phyloP scores from a whole-genome alignment of 2,797 vertebrate species.

The Microctenopoma steveboyesi region DNA sequence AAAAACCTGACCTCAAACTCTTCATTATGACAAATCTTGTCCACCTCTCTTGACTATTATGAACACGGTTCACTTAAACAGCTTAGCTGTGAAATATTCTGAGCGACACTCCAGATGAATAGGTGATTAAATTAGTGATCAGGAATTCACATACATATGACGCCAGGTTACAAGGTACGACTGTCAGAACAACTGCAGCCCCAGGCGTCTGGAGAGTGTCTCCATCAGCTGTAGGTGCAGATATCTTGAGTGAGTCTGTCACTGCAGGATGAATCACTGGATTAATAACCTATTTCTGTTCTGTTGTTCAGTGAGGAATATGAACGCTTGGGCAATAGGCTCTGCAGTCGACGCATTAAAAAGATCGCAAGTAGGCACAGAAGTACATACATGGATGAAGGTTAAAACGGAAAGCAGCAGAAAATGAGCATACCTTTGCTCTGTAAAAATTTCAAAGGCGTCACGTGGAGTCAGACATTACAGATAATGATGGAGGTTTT shows the following conservation, averaged over 20 bases:
- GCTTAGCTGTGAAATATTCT: slow-evolving; percentile 3
- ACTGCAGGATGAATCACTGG: slow-evolving; percentile 61
- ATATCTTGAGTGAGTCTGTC: slow-evolving; percentile 49
- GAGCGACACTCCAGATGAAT: slow-evolving; percentile 15
- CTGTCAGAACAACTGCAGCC: slow-evolving; percentile 56
- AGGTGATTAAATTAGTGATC: slow-evolving; percentile 38
- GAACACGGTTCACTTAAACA: background rate
- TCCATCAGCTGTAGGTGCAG: slow-evolving; percentile 50
- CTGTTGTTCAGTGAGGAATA: slow-evolving; percentile 59
- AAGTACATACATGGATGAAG: slow-evolving; percentile 24
- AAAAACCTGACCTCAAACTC: background rate
- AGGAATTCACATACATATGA: slow-evolving; percentile 29
- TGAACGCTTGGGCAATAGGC: slow-evolving; percentile 38
- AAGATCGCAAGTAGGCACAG: slow-evolving; percentile 8
- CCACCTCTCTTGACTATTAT: background rate
- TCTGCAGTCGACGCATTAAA: slow-evolving; percentile 30
- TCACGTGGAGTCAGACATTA: slow-evolving; percentile 29
- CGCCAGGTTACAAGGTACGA: slow-evolving; percentile 45
- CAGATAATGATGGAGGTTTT: slow-evolving; percentile 49
- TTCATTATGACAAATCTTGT: background rate
- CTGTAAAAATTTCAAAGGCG: slow-evolving; percentile 42
- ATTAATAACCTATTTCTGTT: slow-evolving; percentile 72
- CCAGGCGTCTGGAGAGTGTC: slow-evolving; percentile 40
- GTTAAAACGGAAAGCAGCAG: background rate
- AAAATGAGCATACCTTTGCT: slow-evolving; percentile 24